Evolutionary conservation across 2,888 invertebrate genomes (phyloP), one percentile per base, ranked within the genome.

Genomic region (Synergus gifuensis): DNA sequence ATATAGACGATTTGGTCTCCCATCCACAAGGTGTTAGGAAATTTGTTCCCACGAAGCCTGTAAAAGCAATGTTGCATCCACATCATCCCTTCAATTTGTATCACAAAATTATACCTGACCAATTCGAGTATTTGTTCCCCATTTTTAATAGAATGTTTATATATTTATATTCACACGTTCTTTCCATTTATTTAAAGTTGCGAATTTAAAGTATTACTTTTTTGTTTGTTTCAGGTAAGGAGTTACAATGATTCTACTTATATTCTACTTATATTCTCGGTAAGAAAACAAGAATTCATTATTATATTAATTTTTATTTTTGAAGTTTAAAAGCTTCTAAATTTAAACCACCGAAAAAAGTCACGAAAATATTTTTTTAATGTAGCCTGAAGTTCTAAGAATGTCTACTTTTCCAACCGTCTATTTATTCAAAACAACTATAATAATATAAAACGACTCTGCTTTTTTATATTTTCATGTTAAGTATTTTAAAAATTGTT

Each of bases 41-140:
- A 69, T 69, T 69, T n/a, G 49, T 69, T 69, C 69, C 69, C 69
- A 69, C 69, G 69, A 69, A 69, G 69, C 69, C 69, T 69, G 16
- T 18, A 28, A 49, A 69, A 36, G 69, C 67, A 44, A 44, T 67
- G 67, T 46, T 18, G 67, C 28, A 28, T 36, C 46, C 28, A 69
- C 69, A 49, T 69, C 69, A 69, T 69, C 69, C 69, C 69, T 69
- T n/a, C 14, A 69, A 28, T 69, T 69, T 69, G 16, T 69, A 49
- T 16, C 49, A 49, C 22, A 49, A 69, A 69, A 46, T 22, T 18
- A 22, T 22, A 44, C n/a, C n/a, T 46, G 5, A 16, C 4, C 8
- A 42, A 9, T 14, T 16, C 16, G 49, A 16, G 16, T 0, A 4
- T 16, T 46, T 46, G 16, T 14, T 46, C 4, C 1, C 5, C 14